phyloP scores from a whole-genome alignment of 2,113 vertebrate species.

The Zosterops japonicus region DNA sequence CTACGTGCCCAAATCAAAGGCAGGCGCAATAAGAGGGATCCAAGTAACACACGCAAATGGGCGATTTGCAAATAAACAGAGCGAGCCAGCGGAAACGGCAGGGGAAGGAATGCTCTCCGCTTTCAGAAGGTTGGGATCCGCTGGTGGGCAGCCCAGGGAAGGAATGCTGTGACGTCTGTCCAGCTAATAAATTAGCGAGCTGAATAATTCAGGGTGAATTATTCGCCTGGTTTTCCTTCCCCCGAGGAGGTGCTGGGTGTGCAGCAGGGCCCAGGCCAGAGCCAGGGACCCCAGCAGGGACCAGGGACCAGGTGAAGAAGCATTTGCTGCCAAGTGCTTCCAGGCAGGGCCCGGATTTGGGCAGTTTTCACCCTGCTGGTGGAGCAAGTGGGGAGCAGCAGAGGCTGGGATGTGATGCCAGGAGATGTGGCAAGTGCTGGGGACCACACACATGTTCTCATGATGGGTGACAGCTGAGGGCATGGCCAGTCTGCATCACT shows the following conservation, averaged over 20 bases:
- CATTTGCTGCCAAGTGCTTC: neutral
- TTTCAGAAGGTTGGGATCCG: constrained; percentile 43
- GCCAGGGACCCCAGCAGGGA: neutral
- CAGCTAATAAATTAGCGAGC: constrained; percentile 43
- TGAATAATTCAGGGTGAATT: constrained; percentile 44
- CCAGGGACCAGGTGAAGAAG: neutral
- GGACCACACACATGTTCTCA: neutral
- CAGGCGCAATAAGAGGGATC: neutral
- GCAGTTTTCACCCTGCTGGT: neutral
- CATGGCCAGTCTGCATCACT: rapidly evolving
- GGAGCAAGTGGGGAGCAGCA: rapidly evolving
- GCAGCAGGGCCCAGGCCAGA: neutral
- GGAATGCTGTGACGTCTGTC: constrained; percentile 42
- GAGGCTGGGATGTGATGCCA: neutral
- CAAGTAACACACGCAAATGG: neutral
- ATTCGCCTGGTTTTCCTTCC: neutral
- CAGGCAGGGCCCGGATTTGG: neutral
- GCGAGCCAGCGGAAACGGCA: neutral
- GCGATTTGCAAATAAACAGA: constrained; percentile 56
- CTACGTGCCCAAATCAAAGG: constrained; percentile 36
- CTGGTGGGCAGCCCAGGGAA: constrained; percentile 31
- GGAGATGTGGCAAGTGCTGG: neutral
- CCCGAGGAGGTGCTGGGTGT: neutral
- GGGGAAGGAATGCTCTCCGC: constrained; percentile 23
- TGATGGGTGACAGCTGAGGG: neutral